Percentiles rank a stretch among this genome's conserved stretches.
Evolutionary conservation across 1,140 invertebrate species (phyloP).

Genomic region (Gryon sp.): DNA sequence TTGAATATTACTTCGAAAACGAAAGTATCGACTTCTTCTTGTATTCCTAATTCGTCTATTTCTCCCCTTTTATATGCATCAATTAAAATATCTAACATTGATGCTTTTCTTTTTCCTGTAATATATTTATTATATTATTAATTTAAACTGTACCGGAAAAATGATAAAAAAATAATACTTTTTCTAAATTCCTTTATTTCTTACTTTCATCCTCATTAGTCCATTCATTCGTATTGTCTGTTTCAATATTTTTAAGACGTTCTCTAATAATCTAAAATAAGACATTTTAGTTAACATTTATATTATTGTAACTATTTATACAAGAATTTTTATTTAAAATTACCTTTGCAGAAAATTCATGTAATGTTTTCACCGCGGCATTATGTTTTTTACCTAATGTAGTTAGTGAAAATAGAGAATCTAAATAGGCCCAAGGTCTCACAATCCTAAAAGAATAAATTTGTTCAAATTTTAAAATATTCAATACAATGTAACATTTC

Average conservation of each 20-base stretch:
- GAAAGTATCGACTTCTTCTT: constrained; percentile 59
- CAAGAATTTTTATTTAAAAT: too few relatives aligned
- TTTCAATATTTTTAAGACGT: constrained; percentile 13
- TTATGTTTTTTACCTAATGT: constrained; percentile 79
- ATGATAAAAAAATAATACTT: too few relatives aligned
- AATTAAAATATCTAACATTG: constrained; percentile 57
- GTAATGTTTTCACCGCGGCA: constrained; percentile 83
- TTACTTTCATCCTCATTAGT: constrained; percentile 23
- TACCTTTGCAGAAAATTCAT: constrained; percentile 84
- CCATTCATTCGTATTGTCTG: constrained; percentile 4
- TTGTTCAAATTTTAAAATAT: too few relatives aligned
- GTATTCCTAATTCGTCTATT: constrained; percentile 50
- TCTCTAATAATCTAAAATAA: constrained; percentile 46
- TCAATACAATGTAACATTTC: too few relatives aligned
- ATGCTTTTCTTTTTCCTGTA: constrained; percentile 42
- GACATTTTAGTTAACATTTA: too few relatives aligned
- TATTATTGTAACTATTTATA: too few relatives aligned
- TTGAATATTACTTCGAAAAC: constrained; percentile 50
- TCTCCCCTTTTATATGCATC: constrained; percentile 41
- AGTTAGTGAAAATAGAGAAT: constrained; percentile 80
- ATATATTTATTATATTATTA: background rate
- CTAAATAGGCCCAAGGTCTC: constrained; percentile 82
- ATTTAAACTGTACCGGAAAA: too few relatives aligned
- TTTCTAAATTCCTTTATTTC: too few relatives aligned
- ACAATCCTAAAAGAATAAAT: constrained; percentile 78